These are phyloP conservation scores for Gallinago jamesoni DNA, from an alignment of 2,113 vertebrate species.

Conservation along the genomic window DNA sequence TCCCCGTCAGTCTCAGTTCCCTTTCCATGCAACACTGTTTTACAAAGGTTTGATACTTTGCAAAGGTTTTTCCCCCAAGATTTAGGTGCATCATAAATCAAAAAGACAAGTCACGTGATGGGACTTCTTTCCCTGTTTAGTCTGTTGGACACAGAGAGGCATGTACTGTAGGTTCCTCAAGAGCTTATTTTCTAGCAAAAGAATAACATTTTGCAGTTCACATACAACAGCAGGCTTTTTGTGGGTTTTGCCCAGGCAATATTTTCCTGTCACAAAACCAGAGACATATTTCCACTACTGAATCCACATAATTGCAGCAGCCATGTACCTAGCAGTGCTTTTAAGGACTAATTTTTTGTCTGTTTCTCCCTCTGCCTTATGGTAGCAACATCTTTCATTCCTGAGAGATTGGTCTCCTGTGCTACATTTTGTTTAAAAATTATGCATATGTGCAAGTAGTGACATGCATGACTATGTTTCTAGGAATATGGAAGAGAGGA, in stretches of 20 bases:
- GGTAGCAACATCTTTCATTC: neutral
- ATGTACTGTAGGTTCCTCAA: neutral
- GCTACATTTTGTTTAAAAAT: neutral
- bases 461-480: neutral
- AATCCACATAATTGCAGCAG: neutral
- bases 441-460: neutral
- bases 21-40: constrained; percentile 48
- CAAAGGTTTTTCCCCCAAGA: constrained; percentile 41
- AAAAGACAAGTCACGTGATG: constrained; percentile 53
- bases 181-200: constrained; percentile 20
- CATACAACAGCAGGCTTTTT: neutral
- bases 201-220: neutral
- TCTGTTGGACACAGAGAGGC: constrained; percentile 15
- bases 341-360: constrained; percentile 28
- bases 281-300: neutral
- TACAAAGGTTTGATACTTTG: constrained; percentile 44
- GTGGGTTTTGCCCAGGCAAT: neutral
- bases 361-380: neutral
- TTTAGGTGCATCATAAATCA: constrained; percentile 69
- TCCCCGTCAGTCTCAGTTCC: constrained; percentile 36
- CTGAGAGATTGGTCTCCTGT: neutral
- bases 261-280: neutral
- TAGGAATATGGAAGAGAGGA: neutral
- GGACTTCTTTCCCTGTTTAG: constrained; percentile 43
- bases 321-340: neutral